These are phyloP conservation scores for Geodia barretti DNA, from an alignment of 37 sponge, comb jelly and placozoan species.

Conservation along the genomic window DNA sequence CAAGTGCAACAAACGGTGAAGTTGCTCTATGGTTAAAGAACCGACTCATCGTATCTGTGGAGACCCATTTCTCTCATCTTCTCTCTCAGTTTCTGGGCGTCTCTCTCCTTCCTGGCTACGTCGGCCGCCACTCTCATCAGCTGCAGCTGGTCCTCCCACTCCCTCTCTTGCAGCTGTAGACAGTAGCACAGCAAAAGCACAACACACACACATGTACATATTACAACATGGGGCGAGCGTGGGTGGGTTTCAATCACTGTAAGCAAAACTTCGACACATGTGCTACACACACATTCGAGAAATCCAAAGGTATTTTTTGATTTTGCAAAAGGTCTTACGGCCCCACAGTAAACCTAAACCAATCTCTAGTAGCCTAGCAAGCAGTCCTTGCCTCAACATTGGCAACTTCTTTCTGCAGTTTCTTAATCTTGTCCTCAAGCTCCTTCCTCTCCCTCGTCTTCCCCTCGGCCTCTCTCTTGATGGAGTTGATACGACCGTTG, in stretches of 20 bases:
- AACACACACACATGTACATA: neutral
- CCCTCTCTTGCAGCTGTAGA: constrained; percentile 50
- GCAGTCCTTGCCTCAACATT: constrained; percentile 47
- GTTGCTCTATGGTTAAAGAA: neutral
- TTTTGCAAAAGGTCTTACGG: neutral
- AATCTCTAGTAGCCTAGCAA: neutral
- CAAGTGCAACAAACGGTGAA: neutral
- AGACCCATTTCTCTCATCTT: constrained; percentile 42
- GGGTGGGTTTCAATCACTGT: no score
- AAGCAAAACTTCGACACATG: no score
- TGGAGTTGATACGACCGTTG: constrained; percentile 1
- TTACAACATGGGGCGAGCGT: neutral
- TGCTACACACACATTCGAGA: no score
- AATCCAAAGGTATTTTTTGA: no score
- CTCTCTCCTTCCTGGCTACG: constrained; percentile 22
- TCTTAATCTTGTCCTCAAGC: constrained; percentile 39
- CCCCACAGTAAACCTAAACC: neutral
- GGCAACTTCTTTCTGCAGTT: constrained; percentile 56
- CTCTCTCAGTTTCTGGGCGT: constrained; percentile 26
- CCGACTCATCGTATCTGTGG: constrained; percentile 55
- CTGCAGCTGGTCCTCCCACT: constrained; percentile 63
- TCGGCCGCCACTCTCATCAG: constrained; percentile 30
- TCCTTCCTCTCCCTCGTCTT: constrained; percentile 32
- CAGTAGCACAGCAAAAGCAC: neutral
- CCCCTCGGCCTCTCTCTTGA: constrained; percentile 19